These are phyloP conservation scores for Paramormyrops kingsleyae DNA, from an alignment of 2,113 vertebrate genomes.

Conservation along the genomic window DNA sequence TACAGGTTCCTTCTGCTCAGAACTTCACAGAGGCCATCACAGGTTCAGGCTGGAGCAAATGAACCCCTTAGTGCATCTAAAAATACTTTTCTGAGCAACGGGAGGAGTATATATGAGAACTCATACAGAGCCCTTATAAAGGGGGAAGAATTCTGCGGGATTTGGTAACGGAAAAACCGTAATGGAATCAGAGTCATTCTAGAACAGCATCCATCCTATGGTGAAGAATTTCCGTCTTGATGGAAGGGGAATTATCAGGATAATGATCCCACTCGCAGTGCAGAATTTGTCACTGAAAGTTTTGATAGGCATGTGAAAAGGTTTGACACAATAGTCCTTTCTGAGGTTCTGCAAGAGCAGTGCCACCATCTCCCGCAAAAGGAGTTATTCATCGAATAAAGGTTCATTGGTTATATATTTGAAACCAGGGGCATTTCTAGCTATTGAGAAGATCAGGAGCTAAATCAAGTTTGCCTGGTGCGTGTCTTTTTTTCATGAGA, in stretches of 20 bases:
- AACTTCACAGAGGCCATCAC: not conserved
- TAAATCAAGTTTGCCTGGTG: not conserved
- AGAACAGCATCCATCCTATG: not conserved
- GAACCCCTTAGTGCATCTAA: not conserved
- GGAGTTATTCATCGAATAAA: not conserved
- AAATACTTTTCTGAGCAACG: not conserved
- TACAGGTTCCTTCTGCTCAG: not conserved
- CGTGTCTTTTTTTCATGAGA: not conserved
- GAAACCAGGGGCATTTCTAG: not conserved
- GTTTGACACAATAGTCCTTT: not conserved
- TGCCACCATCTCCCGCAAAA: not conserved
- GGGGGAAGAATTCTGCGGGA: not conserved
- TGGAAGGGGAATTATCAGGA: not conserved
- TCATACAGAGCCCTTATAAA: not conserved
- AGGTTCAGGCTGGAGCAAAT: not conserved
- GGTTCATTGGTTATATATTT: not conserved
- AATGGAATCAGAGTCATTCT: not conserved
- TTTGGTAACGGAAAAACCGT: not conserved
- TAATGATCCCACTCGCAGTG: not conserved
- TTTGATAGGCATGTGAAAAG: not conserved
- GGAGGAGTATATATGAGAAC: not conserved
- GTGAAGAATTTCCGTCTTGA: not conserved
- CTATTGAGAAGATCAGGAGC: not conserved
- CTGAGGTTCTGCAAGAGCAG: not conserved
- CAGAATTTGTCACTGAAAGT: not conserved